Evolutionary conservation across 2,797 vertebrate species (phyloP).

Genomic region (Syncerus caffer): DNA sequence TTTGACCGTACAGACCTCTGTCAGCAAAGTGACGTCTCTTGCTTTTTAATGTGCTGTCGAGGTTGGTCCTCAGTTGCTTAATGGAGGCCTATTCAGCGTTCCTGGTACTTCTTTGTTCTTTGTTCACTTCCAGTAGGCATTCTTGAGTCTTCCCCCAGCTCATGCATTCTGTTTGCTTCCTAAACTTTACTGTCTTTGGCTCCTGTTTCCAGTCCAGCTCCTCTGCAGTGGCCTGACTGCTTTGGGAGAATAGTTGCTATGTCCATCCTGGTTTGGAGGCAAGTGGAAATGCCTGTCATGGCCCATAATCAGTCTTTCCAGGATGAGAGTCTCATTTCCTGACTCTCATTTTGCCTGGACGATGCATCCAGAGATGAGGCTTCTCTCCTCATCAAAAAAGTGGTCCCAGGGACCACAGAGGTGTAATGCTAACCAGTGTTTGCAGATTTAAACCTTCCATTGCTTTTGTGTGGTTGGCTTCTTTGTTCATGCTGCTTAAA

Average conservation of each 20-base stretch:
- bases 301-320: not conserved
- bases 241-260: not conserved
- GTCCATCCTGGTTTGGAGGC: not conserved
- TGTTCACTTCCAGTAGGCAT: not conserved
- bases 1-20: not conserved
- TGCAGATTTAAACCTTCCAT: too few relatives aligned
- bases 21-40: not conserved
- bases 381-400: not conserved
- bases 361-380: accelerated
- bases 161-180: not conserved
- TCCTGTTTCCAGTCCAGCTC: too few relatives aligned
- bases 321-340: not conserved
- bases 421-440: accelerated
- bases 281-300: accelerated
- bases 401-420: not conserved
- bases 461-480: not conserved
- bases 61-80: not conserved
- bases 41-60: not conserved
- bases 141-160: too few relatives aligned
- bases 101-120: accelerated
- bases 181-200: too few relatives aligned
- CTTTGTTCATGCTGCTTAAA: not conserved
- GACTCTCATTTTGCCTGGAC: not conserved
- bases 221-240: too few relatives aligned
- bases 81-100: accelerated